Conservation (phyloP, 2,113 vertebrate species). For the Ictalurus furcatus region DNA sequence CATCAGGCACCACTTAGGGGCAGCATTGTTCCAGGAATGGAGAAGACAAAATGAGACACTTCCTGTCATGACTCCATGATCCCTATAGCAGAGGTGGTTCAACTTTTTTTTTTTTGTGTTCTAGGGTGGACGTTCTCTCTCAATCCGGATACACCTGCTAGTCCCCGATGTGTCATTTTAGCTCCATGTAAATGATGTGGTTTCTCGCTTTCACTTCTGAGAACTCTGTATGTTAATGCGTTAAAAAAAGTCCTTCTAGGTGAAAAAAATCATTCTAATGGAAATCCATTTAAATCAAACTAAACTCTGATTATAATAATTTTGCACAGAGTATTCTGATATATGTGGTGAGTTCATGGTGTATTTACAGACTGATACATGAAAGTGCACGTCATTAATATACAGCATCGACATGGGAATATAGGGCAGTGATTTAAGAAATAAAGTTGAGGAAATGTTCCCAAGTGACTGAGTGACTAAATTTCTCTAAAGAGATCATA, state of each 20-base stretch:
- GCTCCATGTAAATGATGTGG: slow-evolving; percentile 21
- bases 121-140: neutral
- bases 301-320: neutral
- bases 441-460: no score
- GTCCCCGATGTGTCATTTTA: neutral
- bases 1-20: neutral
- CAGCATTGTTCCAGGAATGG: neutral
- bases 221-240: neutral
- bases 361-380: neutral
- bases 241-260: neutral
- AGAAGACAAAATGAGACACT: neutral
- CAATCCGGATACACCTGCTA: slow-evolving; percentile 15
- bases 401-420: neutral
- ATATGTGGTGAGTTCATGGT: neutral
- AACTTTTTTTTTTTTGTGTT: neutral
- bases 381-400: neutral
- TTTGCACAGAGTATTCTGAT: neutral
- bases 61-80: neutral
- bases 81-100: neutral
- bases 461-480: no score
- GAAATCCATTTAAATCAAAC: neutral
- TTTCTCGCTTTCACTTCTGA: neutral
- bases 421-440: no score
- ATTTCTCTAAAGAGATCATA: no score
- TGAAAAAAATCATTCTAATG: neutral